phyloP scores from a whole-genome alignment of 2,888 invertebrate species.

The Lycia hirtaria region DNA sequence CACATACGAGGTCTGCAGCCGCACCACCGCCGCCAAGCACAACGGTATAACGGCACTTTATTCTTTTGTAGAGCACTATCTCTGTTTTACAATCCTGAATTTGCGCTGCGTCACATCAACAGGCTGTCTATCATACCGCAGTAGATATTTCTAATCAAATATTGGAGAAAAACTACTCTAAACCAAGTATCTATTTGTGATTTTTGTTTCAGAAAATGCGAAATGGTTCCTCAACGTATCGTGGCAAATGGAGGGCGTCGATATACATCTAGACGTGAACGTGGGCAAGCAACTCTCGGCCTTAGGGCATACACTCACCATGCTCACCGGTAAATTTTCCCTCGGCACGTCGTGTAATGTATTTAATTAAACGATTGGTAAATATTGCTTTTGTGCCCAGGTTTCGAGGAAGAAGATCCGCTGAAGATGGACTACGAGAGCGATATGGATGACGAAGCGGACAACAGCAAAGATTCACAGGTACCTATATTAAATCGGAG shows the following conservation, averaged over 20 bases:
- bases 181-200: too few relatives aligned
- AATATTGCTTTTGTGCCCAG: conserved; percentile 43
- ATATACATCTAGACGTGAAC: conserved; percentile 97
- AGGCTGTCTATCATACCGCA: too few relatives aligned
- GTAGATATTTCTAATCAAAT: too few relatives aligned
- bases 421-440: conserved; percentile 90
- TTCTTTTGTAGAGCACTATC: too few relatives aligned
- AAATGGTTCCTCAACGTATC: conserved; percentile 99
- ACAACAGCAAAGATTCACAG: conserved; percentile 86
- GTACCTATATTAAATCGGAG: conserved; percentile 53
- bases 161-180: too few relatives aligned
- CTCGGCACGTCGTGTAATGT: background rate
- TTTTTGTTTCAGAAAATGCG: conserved; percentile 89
- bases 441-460: conserved; percentile 90
- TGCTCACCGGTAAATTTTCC: conserved; percentile 90
- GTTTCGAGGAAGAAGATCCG: conserved; percentile 93
- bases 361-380: background rate
- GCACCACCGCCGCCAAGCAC: conserved; percentile 95
- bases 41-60: too few relatives aligned
- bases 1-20: conserved; percentile 98
- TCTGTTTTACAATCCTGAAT: too few relatives aligned
- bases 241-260: conserved; percentile 99
- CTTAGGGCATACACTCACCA: conserved; percentile 97
- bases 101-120: too few relatives aligned
- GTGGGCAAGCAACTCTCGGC: conserved; percentile 98